These are phyloP conservation scores for Hofmannophila pseudospretella DNA, from an alignment of 2,888 invertebrate species.

Conservation along the genomic window DNA sequence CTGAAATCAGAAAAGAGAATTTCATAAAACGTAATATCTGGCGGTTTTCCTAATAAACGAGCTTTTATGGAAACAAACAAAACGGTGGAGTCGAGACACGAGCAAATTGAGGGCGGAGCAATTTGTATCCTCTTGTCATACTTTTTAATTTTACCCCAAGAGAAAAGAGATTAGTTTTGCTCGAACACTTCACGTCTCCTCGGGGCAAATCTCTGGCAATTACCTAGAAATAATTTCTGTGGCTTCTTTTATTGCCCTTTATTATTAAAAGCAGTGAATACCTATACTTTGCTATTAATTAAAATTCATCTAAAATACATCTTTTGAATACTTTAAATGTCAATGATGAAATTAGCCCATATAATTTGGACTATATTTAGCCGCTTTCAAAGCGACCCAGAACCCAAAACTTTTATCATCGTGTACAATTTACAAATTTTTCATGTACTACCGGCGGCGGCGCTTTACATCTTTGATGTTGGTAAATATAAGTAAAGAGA, in stretches of 20 bases:
- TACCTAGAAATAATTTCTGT: slow-evolving; percentile 30
- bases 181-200: slow-evolving; percentile 57
- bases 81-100: slow-evolving; percentile 50
- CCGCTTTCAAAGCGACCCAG: no score
- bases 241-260: slow-evolving; percentile 31
- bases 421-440: no score
- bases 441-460: no score
- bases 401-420: no score
- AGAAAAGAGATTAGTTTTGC: slow-evolving; percentile 58
- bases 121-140: slow-evolving; percentile 69
- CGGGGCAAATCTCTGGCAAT: slow-evolving; percentile 41
- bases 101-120: slow-evolving; percentile 61
- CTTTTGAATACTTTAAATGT: no score
- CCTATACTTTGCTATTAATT: neutral
- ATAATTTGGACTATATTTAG: no score
- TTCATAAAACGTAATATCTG: slow-evolving; percentile 43
- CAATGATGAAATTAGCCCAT: no score
- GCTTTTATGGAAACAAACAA: slow-evolving; percentile 63
- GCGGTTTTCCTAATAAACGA: slow-evolving; percentile 58
- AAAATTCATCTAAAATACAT: no score
- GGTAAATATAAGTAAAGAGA: no score
- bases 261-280: slow-evolving; percentile 12
- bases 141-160: slow-evolving; percentile 66
- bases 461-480: no score
- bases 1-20: slow-evolving; percentile 32